A percentile compares a stretch with the other conserved stretches of the same genome.
These are phyloP conservation scores for Diabrotica balteata DNA, from an alignment of 2,888 invertebrate species.

Conservation along the genomic window DNA sequence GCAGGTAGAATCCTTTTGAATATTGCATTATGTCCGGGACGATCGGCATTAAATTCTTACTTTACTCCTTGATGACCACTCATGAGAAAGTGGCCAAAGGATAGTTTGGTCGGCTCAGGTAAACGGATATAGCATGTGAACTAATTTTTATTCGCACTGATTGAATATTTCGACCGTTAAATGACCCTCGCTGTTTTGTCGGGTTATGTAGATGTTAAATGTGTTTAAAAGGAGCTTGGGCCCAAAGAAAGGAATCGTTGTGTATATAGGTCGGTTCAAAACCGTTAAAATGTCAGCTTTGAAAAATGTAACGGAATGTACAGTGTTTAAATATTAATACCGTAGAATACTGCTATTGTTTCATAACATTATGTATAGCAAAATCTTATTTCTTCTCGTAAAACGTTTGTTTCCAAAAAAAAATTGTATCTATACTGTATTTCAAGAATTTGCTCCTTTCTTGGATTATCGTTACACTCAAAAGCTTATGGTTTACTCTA, in stretches of 20 bases:
- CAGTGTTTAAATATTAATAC: no score
- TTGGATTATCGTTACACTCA: no score
- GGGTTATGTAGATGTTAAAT: background rate
- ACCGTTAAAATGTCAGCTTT: background rate
- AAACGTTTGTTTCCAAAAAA: no score
- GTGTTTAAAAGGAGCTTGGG: no score
- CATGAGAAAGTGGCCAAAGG: slow-evolving; percentile 43
- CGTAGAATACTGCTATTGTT: no score
- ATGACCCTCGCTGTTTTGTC: slow-evolving; percentile 18
- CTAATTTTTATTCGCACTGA: slow-evolving; percentile 47
- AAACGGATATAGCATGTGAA: slow-evolving; percentile 45
- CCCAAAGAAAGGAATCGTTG: no score
- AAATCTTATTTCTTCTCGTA: no score
- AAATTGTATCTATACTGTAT: no score
- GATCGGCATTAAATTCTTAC: slow-evolving; percentile 30
- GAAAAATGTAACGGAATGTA: background rate
- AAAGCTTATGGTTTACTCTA: no score
- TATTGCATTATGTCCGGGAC: slow-evolving; percentile 9
- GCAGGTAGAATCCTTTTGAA: slow-evolving; percentile 43
- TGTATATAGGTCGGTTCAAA: no score
- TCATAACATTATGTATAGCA: no score
- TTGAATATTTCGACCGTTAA: slow-evolving; percentile 23
- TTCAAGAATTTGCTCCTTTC: no score
- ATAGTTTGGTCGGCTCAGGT: slow-evolving; percentile 42
- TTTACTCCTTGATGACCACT: slow-evolving; percentile 24